Base-by-base conservation (phyloP, 1,140 invertebrate genomes). In the Rhagoletis zephyria region DNA sequence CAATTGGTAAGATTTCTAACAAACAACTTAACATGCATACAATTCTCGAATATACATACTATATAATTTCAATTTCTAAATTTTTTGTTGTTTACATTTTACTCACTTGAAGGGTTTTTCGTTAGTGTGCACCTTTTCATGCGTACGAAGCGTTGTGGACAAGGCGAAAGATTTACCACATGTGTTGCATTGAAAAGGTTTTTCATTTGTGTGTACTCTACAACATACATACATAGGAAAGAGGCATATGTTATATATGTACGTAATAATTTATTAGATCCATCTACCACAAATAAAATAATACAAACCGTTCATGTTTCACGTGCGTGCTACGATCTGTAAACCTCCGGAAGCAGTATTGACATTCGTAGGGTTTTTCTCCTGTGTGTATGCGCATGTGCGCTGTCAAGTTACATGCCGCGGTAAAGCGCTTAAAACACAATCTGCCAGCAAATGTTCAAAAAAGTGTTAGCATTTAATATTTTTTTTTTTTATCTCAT, bases 131-230 rank as follows among this genome's bases (percentile, higher is more conserved):
- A 89, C 89, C 1, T 89, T 87, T 60, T 87, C 86, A 63, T 92
- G 91, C 0, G 89, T 89, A 45, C 91, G 90, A 1, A 89, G 88
- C 6, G 91, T 90, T 1, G 90, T 89, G 2, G 91, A 94, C 88
- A 95, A 93, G 4, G 94, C 94, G 88, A 95, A 95, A 14, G 94
- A 93, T 89, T 95, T 95, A 0, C 93, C 93, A 88, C 94, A 95
- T 85, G 93, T 93, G 3, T 89, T 89, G 88, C 94, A 95, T 70
- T 93, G 93, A 89, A 94, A 95, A 0, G 94, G 94, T 42, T 94
- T 90, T 89, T 95, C 94, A 89, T 95, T 95, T 4, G 94, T 95
- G 89, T 95, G 94, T 86, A 94, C 94, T 12, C 91, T 92, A 6
- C 30, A 87, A 63, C 59, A 81, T 81, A 51, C 14, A 81, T 81